Base-by-base conservation (phyloP, 2,797 vertebrate species). In the Kryptolebias ocellatus region DNA sequence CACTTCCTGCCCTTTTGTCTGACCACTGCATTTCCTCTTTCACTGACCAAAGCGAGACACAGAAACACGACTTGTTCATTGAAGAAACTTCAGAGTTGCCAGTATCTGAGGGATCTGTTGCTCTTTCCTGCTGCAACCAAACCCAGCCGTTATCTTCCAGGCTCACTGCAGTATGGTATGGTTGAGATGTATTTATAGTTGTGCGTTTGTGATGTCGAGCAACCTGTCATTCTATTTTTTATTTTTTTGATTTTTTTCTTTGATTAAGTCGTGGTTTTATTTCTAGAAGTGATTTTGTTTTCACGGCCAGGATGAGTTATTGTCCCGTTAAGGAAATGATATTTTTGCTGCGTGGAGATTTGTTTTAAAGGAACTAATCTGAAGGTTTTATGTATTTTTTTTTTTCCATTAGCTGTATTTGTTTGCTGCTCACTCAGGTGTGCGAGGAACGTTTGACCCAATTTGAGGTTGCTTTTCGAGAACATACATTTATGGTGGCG, bases 21-120 rank as follows among this genome's bases (percentile, higher is more conserved):
- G 84, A 90, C 88, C 80, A 70, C 63, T 72, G 63, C 81, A 76
- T 75, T 70, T 87, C 70, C 60, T 83, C 67, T 74, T 65, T 69
- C 76, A 84, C 90, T 90, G 94, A 95, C 94, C 93, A 94, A 92
- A 94, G 83, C 76, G 74, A 80, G 72, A 89, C 69, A 71, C 79
- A 73, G 34, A 78, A 80, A 80, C 55, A 59, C 89, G 76, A 76
- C 79, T 73, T 81, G 46, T 81, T 80, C 28, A 53, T 31, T 77
- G 78, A 90, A 90, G 88, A 90, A 91, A 88, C 83, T 74, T 60
- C 78, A 87, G 87, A 1, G 74, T 65, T 73, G 89, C 86, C 80
- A 39, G 80, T 70, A 20, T 60, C 47, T 16, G 79, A 83, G 85
- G 59, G 84, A 69, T 47, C 31, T 68, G 79, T 57, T 51, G 2